Conservation (phyloP, 2,888 invertebrate genomes). For the Pheosia tremula region DNA sequence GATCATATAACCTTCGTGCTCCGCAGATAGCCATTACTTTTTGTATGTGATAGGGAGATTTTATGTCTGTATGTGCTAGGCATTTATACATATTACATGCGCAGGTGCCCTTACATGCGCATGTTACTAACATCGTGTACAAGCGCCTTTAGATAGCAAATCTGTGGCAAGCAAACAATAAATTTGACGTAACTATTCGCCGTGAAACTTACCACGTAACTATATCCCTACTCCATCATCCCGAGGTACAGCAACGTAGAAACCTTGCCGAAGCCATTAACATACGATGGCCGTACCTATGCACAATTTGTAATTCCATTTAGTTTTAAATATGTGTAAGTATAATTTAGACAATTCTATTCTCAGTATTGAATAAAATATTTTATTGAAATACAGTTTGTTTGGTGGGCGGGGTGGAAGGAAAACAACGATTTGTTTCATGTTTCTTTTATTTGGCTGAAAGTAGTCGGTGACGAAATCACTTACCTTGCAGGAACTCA, state of each 20-base stretch:
- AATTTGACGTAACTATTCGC: too few relatives aligned
- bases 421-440: background rate
- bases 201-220: background rate
- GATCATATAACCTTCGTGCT: too few relatives aligned
- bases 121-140: too few relatives aligned
- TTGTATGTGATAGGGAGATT: too few relatives aligned
- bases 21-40: too few relatives aligned
- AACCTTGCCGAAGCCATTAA: slow-evolving; percentile 26
- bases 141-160: too few relatives aligned
- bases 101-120: too few relatives aligned
- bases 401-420: slow-evolving; percentile 14
- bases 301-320: slow-evolving; percentile 51
- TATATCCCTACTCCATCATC: slow-evolving; percentile 17
- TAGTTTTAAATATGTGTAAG: slow-evolving; percentile 44
- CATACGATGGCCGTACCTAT: slow-evolving; percentile 28
- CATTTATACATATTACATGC: too few relatives aligned
- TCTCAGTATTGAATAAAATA: slow-evolving; percentile 76
- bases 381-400: slow-evolving; percentile 54
- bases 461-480: background rate
- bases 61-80: too few relatives aligned
- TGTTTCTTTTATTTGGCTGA: slow-evolving; percentile 17
- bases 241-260: slow-evolving; percentile 5
- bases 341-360: slow-evolving; percentile 56
- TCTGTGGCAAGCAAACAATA: too few relatives aligned
- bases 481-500: background rate